phyloP scores from a whole-genome alignment of 2,113 vertebrate genomes.

The Alethe castanea region DNA sequence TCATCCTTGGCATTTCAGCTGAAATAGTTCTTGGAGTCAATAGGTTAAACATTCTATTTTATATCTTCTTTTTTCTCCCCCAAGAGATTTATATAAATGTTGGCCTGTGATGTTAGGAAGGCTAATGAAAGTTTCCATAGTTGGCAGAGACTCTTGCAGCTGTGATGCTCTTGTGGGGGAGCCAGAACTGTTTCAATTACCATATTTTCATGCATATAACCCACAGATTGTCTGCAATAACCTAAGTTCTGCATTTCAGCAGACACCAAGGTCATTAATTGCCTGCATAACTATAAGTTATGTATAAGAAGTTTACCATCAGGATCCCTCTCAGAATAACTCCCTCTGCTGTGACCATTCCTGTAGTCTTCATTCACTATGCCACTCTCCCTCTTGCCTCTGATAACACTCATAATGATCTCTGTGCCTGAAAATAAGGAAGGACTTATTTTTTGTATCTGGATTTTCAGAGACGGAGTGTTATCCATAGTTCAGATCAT shows the following conservation, averaged over 20 bases:
- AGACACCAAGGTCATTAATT: background rate
- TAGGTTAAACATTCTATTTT: background rate
- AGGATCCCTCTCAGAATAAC: background rate
- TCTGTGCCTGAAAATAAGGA: background rate
- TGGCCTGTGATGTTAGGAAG: background rate
- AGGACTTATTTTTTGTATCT: background rate
- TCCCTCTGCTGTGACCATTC: background rate
- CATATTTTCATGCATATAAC: background rate
- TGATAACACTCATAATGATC: background rate
- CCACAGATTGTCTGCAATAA: background rate
- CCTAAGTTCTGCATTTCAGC: background rate
- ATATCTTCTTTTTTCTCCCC: background rate
- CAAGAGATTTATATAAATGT: background rate
- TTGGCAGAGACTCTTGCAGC: constrained; percentile 25
- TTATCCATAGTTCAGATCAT: background rate
- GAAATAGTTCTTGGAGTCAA: constrained; percentile 16
- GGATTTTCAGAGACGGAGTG: background rate
- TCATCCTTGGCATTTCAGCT: constrained; percentile 24
- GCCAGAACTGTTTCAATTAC: background rate
- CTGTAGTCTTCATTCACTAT: background rate
- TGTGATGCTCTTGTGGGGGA: constrained; percentile 1
- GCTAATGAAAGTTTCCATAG: constrained; percentile 22
- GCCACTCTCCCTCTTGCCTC: background rate
- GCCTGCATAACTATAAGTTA: background rate
- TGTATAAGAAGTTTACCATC: background rate